Evolutionary conservation across 2,888 invertebrate species (phyloP).

Genomic region (Tuberolachnus salignus): DNA sequence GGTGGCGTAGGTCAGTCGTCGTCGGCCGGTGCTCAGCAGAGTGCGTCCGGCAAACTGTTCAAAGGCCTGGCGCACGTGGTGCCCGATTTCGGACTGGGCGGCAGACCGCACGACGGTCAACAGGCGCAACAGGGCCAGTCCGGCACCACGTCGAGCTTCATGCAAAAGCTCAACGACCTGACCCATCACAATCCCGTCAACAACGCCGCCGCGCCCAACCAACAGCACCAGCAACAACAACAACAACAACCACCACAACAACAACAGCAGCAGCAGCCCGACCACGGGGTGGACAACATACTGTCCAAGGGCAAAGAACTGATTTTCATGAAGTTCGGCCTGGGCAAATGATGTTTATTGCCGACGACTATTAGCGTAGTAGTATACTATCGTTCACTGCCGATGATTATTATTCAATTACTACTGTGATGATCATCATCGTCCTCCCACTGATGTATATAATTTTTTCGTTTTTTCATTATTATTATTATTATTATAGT

Average conservation of each 20-base stretch:
- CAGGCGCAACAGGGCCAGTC: background rate
- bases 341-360: conserved; percentile 66
- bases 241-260: conserved; percentile 30
- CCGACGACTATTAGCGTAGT: conserved; percentile 43
- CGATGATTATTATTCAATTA: background rate
- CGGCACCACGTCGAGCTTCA: conserved; percentile 71
- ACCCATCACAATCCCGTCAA: conserved; percentile 63
- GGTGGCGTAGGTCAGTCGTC: conserved; percentile 44
- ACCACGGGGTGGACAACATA: conserved; percentile 85
- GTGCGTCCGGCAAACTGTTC: conserved; percentile 58
- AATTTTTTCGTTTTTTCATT: too few relatives aligned
- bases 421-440: background rate
- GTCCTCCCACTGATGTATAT: too few relatives aligned
- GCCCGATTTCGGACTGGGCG: conserved; percentile 53
- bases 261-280: conserved; percentile 60
- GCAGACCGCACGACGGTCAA: conserved; percentile 25
- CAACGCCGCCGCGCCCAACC: conserved; percentile 42
- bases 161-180: conserved; percentile 89
- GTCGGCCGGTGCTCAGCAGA: conserved; percentile 56
- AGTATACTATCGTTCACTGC: background rate
- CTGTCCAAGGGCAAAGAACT: conserved; percentile 92
- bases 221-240: conserved; percentile 60
- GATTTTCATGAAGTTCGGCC: conserved; percentile 91
- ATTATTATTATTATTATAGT: too few relatives aligned
- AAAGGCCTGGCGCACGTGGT: conserved; percentile 58